Evolutionary conservation across 2,113 vertebrate genomes (phyloP).

Genomic region (Sceloporus undulatus): DNA sequence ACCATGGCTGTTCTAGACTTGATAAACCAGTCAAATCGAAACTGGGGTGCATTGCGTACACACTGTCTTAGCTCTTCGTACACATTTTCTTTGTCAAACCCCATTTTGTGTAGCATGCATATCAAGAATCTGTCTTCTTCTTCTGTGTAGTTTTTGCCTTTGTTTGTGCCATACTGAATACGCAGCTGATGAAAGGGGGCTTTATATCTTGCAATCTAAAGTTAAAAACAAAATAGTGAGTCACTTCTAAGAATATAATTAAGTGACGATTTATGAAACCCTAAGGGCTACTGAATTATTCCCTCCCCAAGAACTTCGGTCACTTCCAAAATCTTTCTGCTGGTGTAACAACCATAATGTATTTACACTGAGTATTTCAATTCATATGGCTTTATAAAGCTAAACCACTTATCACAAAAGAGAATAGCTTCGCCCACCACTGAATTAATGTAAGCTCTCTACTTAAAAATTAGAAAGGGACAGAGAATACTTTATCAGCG

Average conservation of each 20-base stretch:
- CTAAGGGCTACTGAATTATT: not conserved
- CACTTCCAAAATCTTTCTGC: not conserved
- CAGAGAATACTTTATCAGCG: slow-evolving; percentile 21
- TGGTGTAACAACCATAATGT: not conserved
- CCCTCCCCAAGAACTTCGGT: not conserved
- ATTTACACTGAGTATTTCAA: not conserved
- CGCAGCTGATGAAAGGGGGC: slow-evolving; percentile 91
- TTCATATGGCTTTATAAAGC: not conserved
- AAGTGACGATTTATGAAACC: not conserved
- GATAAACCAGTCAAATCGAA: slow-evolving; percentile 93
- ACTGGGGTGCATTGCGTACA: slow-evolving; percentile 90
- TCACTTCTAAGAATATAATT: not conserved
- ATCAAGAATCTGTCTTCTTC: slow-evolving; percentile 91
- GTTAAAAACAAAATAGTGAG: slow-evolving; percentile 34
- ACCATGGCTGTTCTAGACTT: slow-evolving; percentile 93
- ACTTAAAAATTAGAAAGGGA: not conserved
- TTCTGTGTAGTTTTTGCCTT: slow-evolving; percentile 92
- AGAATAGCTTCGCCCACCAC: not conserved
- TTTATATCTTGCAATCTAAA: slow-evolving; percentile 90
- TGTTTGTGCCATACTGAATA: slow-evolving; percentile 91
- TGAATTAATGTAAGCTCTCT: not conserved
- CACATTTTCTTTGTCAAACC: slow-evolving; percentile 91
- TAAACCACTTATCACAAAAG: not conserved
- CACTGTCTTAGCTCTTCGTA: slow-evolving; percentile 91
- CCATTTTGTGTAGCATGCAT: slow-evolving; percentile 93